Evolutionary conservation across 2,888 invertebrate genomes (phyloP).

Genomic region (Brenthis daphne): DNA sequence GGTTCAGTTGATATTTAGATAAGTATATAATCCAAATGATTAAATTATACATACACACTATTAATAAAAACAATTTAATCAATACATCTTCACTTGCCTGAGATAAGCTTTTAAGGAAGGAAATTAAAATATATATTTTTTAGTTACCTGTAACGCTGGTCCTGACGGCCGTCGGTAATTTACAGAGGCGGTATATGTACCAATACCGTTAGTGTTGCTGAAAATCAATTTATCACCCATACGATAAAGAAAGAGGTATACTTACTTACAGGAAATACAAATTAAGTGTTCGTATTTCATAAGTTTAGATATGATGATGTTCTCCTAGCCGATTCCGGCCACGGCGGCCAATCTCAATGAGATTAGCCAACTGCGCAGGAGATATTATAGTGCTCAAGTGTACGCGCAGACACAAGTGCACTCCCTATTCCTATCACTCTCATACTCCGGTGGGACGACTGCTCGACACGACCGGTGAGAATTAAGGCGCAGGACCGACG

Average conservation of each 20-base stretch:
- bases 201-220: constrained; percentile 9
- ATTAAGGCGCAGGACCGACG: too few relatives aligned
- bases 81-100: background rate
- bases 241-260: constrained; percentile 1
- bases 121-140: constrained; percentile 11
- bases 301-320: background rate
- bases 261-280: constrained; percentile 5
- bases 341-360: too few relatives aligned
- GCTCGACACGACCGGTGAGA: too few relatives aligned
- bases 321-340: too few relatives aligned
- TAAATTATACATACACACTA: too few relatives aligned
- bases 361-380: too few relatives aligned
- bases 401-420: too few relatives aligned
- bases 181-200: constrained; percentile 12
- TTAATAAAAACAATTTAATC: background rate
- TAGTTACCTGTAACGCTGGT: background rate
- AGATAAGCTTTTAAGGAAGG: background rate
- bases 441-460: too few relatives aligned
- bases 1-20: too few relatives aligned
- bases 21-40: too few relatives aligned
- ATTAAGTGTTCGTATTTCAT: constrained; percentile 2
- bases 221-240: constrained; percentile 21
- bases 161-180: constrained; percentile 11
- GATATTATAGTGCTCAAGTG: too few relatives aligned
- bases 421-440: too few relatives aligned